Evolutionary conservation across 37 sponge, comb jelly and placozoan species (phyloP).

Genomic region (Beroe ovata): DNA sequence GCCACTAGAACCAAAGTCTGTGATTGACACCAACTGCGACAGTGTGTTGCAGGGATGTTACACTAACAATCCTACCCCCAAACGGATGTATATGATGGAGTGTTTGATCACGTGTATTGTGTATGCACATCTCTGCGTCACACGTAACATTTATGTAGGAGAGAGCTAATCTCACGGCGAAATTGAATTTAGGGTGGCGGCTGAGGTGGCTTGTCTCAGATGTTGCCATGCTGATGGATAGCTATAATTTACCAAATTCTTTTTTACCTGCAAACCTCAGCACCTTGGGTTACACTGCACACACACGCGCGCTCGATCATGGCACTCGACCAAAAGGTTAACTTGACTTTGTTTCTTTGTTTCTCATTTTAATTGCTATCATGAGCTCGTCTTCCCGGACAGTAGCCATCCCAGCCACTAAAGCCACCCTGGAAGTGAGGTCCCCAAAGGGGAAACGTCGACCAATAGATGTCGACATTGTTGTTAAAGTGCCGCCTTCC

Average conservation of each 20-base stretch:
- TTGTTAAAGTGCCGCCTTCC: slow-evolving; percentile 47
- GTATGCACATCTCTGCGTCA: no score
- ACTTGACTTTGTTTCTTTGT: not conserved
- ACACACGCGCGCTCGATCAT: slow-evolving; percentile 19
- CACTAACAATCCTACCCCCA: no score
- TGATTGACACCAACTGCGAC: no score
- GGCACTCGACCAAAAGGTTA: slow-evolving; percentile 60
- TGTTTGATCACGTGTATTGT: no score
- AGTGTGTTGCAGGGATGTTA: no score
- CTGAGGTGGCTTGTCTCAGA: slow-evolving; percentile 13
- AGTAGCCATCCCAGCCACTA: slow-evolving; percentile 3
- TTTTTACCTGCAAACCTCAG: slow-evolving; percentile 15
- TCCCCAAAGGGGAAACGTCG: slow-evolving; percentile 15
- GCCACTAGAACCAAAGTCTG: no score
- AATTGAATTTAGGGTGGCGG: slow-evolving; percentile 6
- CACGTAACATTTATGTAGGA: no score
- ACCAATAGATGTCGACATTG: slow-evolving; percentile 29
- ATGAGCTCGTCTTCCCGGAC: not conserved
- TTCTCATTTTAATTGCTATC: not conserved
- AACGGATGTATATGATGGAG: no score
- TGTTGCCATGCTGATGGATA: slow-evolving; percentile 34
- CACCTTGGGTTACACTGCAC: not conserved
- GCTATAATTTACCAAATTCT: slow-evolving; percentile 53
- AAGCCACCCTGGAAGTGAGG: slow-evolving; percentile 20
- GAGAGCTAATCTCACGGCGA: not conserved